phyloP scores from a whole-genome alignment of 2,888 invertebrate species.

The Teinopalpus imperialis region DNA sequence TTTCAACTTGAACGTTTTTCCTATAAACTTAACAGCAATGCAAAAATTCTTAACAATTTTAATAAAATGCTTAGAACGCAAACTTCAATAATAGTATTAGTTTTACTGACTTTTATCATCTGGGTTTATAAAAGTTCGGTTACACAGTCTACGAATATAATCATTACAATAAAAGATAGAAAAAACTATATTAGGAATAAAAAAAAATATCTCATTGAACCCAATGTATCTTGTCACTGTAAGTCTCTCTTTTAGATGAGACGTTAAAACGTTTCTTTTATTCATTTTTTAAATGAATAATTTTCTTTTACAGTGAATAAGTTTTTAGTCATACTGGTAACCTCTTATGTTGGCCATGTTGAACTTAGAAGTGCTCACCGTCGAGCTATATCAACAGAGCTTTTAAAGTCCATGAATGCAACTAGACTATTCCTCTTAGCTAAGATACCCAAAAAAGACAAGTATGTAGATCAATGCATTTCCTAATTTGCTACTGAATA shows the following conservation, averaged over 20 bases:
- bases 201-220: constrained; percentile 43
- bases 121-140: constrained; percentile 60
- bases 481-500: too few species aligned
- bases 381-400: constrained; percentile 82
- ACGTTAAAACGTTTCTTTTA: too few species aligned
- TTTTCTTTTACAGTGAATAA: constrained; percentile 51
- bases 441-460: constrained; percentile 74
- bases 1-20: too few species aligned
- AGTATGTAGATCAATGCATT: constrained; percentile 50
- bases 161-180: constrained; percentile 40
- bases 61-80: constrained; percentile 40
- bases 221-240: constrained; percentile 47
- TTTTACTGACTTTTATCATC: constrained; percentile 41
- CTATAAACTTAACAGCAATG: not conserved
- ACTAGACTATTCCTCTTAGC: constrained; percentile 87
- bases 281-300: not conserved
- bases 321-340: constrained; percentile 82
- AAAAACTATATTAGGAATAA: constrained; percentile 40
- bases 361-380: constrained; percentile 87
- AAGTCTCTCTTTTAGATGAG: too few species aligned
- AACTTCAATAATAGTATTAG: constrained; percentile 34
- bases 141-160: constrained; percentile 42
- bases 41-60: not conserved
- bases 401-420: constrained; percentile 81
- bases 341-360: constrained; percentile 89